Evolutionary conservation across 1,140 invertebrate genomes (phyloP).

Genomic region (Leptinotarsa texana): DNA sequence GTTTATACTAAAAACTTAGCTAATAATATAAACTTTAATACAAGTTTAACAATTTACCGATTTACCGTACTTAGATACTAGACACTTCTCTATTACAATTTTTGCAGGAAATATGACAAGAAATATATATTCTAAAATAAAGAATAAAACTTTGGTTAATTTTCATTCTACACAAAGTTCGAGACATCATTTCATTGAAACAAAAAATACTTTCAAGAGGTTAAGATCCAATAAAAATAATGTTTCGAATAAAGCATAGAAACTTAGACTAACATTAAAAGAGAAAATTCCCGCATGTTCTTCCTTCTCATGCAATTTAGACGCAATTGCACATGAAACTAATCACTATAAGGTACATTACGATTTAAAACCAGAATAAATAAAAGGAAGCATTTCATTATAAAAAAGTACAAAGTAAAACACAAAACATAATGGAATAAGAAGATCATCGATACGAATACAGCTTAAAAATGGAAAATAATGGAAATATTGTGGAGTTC

Average conservation of each 20-base stretch:
- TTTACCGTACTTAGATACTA: constrained; percentile 39
- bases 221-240: neutral
- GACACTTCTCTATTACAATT: constrained; percentile 16
- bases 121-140: constrained; percentile 14
- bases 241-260: constrained; percentile 21
- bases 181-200: constrained; percentile 15
- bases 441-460: neutral
- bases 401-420: constrained; percentile 22
- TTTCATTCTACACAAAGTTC: constrained; percentile 10
- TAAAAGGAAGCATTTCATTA: constrained; percentile 18
- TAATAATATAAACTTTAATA: constrained; percentile 36
- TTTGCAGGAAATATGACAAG: constrained; percentile 17
- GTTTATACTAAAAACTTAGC: constrained; percentile 28
- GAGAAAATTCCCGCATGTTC: constrained; percentile 20
- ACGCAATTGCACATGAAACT: constrained; percentile 19
- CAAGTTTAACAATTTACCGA: constrained; percentile 40
- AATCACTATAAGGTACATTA: constrained; percentile 29
- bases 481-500: constrained; percentile 17
- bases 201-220: neutral
- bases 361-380: constrained; percentile 24
- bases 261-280: constrained; percentile 12
- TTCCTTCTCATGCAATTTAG: constrained; percentile 13
- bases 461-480: constrained; percentile 1
- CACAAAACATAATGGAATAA: constrained; percentile 8
- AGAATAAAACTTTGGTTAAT: constrained; percentile 33